These are phyloP conservation scores for Tetrax tetrax DNA, from an alignment of 2,113 vertebrate species.

Conservation along the genomic window DNA sequence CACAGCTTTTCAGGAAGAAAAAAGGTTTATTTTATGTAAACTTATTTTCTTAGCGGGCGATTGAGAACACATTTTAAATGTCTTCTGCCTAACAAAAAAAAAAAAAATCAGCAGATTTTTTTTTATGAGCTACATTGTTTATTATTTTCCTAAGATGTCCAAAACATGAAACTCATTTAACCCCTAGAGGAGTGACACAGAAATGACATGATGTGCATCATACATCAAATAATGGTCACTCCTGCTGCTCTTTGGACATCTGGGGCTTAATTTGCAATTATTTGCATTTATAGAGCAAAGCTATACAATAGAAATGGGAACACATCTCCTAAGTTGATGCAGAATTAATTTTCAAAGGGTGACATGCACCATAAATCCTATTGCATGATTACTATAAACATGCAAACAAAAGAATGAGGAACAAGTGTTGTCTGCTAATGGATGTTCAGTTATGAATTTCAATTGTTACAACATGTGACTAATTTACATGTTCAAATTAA, in stretches of 20 bases:
- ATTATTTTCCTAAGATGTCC: constrained; percentile 19
- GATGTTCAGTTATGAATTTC: constrained; percentile 58
- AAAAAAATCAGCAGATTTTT: constrained; percentile 7
- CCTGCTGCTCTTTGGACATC: constrained; percentile 65
- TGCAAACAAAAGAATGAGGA: constrained; percentile 69
- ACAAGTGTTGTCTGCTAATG: constrained; percentile 62
- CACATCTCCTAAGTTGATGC: constrained; percentile 35
- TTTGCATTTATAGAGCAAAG: constrained; percentile 58
- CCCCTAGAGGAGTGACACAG: constrained; percentile 39
- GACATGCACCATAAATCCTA: constrained; percentile 58
- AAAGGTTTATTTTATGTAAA: background rate
- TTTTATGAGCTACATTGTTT: background rate
- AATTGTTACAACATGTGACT: constrained; percentile 66
- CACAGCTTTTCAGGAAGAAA: background rate
- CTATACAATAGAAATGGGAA: constrained; percentile 58
- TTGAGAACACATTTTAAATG: constrained; percentile 48
- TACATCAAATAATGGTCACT: constrained; percentile 57
- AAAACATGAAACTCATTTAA: constrained; percentile 20
- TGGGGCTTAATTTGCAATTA: constrained; percentile 65
- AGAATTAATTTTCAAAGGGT: constrained; percentile 63
- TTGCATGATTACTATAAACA: constrained; percentile 65
- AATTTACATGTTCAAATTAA: constrained; percentile 74
- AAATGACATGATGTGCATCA: constrained; percentile 32
- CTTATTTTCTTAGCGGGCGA: constrained; percentile 39
- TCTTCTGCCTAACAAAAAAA: background rate